These are phyloP conservation scores for Pluvianellus socialis DNA, from an alignment of 2,113 vertebrate genomes.

Conservation along the genomic window DNA sequence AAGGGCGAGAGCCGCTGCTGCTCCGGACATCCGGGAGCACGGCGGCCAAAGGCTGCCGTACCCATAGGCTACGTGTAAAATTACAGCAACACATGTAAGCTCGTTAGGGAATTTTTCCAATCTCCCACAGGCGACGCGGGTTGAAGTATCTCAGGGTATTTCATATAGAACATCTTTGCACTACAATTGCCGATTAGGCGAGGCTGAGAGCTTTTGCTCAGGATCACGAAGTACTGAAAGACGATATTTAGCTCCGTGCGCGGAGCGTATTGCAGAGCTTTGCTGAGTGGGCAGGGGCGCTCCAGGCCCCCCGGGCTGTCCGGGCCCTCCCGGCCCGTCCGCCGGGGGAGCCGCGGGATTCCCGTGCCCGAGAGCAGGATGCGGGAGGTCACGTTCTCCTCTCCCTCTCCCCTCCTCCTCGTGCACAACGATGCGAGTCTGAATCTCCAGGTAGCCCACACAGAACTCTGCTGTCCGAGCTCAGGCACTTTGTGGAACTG, in stretches of 20 bases:
- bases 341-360: background rate
- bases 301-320: too few relatives aligned
- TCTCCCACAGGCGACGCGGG: background rate
- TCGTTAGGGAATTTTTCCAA: background rate
- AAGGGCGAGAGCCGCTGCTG: background rate
- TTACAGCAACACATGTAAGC: background rate
- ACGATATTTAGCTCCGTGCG: fast-evolving
- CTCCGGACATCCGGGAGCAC: background rate
- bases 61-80: background rate
- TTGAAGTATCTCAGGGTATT: background rate
- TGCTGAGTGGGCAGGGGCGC: background rate
- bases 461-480: background rate
- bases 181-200: background rate
- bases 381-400: background rate
- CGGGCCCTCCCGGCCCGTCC: too few relatives aligned
- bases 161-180: background rate
- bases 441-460: background rate
- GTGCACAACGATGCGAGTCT: background rate
- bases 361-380: background rate
- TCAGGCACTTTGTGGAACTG: background rate
- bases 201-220: background rate
- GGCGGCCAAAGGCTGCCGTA: background rate
- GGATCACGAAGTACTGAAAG: background rate
- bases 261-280: background rate
- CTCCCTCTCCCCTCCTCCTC: background rate